Percentiles rank a stretch among this genome's conserved stretches.
These are phyloP conservation scores for Apodemus speciosus DNA, from an alignment of 2,113 vertebrate genomes.

Conservation along the genomic window DNA sequence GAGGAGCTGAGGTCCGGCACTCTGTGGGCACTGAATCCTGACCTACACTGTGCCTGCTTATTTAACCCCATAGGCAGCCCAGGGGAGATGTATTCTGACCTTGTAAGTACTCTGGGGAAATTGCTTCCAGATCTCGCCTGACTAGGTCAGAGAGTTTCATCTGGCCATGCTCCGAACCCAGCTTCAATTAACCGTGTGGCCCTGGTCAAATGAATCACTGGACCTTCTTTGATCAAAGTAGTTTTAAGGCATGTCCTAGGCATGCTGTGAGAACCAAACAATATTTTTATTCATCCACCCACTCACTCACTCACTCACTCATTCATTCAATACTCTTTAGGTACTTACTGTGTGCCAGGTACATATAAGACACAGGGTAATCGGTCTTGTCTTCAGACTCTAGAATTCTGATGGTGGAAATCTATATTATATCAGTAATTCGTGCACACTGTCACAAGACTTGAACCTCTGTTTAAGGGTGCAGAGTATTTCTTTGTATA, in stretches of 20 bases:
- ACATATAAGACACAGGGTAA: background rate
- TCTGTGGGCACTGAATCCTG: background rate
- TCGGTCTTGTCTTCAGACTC: background rate
- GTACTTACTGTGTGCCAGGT: background rate
- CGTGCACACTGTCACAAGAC: background rate
- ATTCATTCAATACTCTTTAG: background rate
- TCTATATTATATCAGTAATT: background rate
- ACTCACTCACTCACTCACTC: background rate
- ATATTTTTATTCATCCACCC: too few species aligned
- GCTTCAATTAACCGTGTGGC: background rate
- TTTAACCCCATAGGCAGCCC: background rate
- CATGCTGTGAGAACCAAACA: background rate
- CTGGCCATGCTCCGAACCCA: background rate
- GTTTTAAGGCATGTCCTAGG: background rate
- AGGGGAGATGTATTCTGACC: background rate
- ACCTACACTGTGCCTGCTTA: accelerated
- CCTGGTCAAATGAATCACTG: background rate
- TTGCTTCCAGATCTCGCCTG: background rate
- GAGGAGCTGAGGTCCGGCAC: background rate
- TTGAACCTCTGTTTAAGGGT: background rate
- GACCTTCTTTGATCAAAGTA: background rate
- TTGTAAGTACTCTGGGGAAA: background rate
- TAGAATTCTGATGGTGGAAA: background rate
- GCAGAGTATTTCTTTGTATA: background rate
- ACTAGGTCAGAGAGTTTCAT: background rate